Conservation (phyloP, 2,888 invertebrate genomes). For the Tinea semifulvella region DNA sequence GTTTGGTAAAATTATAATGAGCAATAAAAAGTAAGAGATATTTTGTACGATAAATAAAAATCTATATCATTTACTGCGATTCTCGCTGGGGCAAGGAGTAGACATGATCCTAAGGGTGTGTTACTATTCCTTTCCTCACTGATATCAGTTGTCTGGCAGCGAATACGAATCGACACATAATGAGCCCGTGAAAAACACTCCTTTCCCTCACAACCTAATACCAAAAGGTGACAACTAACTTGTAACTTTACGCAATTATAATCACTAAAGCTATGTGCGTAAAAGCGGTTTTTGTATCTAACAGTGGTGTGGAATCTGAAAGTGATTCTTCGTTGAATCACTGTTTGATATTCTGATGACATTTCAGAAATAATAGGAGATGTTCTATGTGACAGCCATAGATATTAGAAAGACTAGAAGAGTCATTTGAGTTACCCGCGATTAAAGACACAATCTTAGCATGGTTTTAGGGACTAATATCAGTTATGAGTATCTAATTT, state of each 20-base stretch:
- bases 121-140: constrained; percentile 33
- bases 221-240: constrained; percentile 28
- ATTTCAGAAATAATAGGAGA: constrained; percentile 53
- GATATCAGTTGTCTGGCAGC: constrained; percentile 34
- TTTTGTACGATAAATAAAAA: constrained; percentile 25
- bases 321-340: constrained; percentile 31
- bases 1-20: no score
- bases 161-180: constrained; percentile 60
- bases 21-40: constrained; percentile 18
- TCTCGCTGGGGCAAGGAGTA: constrained; percentile 30
- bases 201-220: constrained; percentile 33
- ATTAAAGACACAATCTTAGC: no score
- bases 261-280: constrained; percentile 24
- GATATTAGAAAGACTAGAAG: no score
- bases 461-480: no score
- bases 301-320: constrained; percentile 16
- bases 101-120: constrained; percentile 31
- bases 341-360: constrained; percentile 56
- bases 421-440: no score
- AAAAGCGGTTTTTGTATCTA: constrained; percentile 27
- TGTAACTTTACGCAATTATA: constrained; percentile 24
- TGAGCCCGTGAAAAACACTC: constrained; percentile 60
- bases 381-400: constrained; percentile 31
- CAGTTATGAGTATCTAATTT: no score
- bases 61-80: constrained; percentile 33